Evolutionary conservation across 1,140 invertebrate species (phyloP).

Genomic region (Platyura marginata): DNA sequence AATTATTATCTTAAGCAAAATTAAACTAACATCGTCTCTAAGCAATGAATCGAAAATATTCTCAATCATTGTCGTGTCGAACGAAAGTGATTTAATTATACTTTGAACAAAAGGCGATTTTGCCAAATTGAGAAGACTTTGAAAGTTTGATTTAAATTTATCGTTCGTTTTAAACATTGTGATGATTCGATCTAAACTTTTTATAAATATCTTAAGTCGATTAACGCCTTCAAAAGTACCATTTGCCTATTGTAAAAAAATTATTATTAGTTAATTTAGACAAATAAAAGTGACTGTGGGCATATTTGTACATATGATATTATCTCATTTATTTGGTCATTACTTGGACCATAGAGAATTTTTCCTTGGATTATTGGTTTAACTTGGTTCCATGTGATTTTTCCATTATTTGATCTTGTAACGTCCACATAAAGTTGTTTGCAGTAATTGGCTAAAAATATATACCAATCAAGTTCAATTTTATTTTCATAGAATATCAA

Average conservation of each 20-base stretch:
- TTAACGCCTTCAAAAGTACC: slow-evolving; percentile 34
- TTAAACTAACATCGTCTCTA: not conserved
- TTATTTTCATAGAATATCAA: no score
- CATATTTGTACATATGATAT: slow-evolving; percentile 26
- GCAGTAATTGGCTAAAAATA: slow-evolving; percentile 45
- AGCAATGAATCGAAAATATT: not conserved
- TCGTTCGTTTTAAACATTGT: slow-evolving; percentile 14
- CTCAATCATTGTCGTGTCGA: not conserved
- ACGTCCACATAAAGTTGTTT: slow-evolving; percentile 37
- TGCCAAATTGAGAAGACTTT: slow-evolving; percentile 15
- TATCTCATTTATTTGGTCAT: slow-evolving; percentile 26
- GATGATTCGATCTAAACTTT: slow-evolving; percentile 7
- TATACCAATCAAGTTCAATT: no score
- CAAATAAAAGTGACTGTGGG: not conserved
- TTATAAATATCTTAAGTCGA: slow-evolving; percentile 17
- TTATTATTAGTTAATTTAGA: not conserved
- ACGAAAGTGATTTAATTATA: slow-evolving; percentile 13
- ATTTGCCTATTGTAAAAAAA: slow-evolving; percentile 28
- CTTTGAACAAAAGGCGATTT: slow-evolving; percentile 19
- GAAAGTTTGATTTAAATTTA: slow-evolving; percentile 15
- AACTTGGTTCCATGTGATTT: slow-evolving; percentile 44
- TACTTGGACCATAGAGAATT: slow-evolving; percentile 38
- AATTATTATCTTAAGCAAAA: no score
- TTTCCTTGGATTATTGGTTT: slow-evolving; percentile 42
- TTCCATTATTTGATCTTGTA: slow-evolving; percentile 34